Conservation (phyloP, 1,140 invertebrate species). For the Formica exsecta region DNA sequence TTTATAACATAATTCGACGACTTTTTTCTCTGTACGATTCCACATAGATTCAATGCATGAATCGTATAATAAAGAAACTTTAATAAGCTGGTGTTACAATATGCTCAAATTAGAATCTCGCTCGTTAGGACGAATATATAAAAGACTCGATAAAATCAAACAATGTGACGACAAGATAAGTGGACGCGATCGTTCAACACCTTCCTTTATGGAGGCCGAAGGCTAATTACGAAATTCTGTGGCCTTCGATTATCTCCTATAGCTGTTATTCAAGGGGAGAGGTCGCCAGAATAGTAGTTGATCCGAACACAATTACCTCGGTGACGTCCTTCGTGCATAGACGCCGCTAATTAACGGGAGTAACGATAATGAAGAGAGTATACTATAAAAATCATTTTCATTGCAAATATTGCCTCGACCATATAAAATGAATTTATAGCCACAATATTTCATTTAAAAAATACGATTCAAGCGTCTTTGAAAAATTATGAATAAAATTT, state of each 20-base stretch:
- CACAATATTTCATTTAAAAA: slow-evolving; percentile 18
- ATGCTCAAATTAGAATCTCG: slow-evolving; percentile 25
- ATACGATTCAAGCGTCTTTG: slow-evolving; percentile 14
- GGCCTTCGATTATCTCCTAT: slow-evolving; percentile 56
- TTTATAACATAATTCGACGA: slow-evolving; percentile 11
- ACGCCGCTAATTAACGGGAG: slow-evolving; percentile 67
- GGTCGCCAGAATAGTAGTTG: slow-evolving; percentile 51
- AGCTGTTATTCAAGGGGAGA: slow-evolving; percentile 67
- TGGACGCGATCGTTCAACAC: slow-evolving; percentile 66
- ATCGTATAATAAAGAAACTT: slow-evolving; percentile 16
- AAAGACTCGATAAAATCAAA: slow-evolving; percentile 66
- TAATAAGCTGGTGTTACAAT: slow-evolving; percentile 26
- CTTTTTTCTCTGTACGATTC: slow-evolving; percentile 12
- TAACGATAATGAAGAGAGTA: slow-evolving; percentile 66
- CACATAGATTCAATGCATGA: neutral
- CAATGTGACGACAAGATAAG: slow-evolving; percentile 62
- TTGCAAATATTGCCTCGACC: slow-evolving; percentile 12
- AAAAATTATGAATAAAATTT: slow-evolving; percentile 35
- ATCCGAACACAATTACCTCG: slow-evolving; percentile 71
- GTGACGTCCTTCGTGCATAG: slow-evolving; percentile 47
- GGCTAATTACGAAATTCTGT: slow-evolving; percentile 73
- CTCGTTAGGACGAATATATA: slow-evolving; percentile 21
- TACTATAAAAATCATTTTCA: slow-evolving; percentile 42
- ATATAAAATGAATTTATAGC: neutral
- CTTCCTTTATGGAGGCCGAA: slow-evolving; percentile 31